A percentile compares a stretch with the other conserved stretches of the same genome.
These are phyloP conservation scores for Drosophila suboccidentalis DNA, from an alignment of 2,888 invertebrate species.

Conservation along the genomic window DNA sequence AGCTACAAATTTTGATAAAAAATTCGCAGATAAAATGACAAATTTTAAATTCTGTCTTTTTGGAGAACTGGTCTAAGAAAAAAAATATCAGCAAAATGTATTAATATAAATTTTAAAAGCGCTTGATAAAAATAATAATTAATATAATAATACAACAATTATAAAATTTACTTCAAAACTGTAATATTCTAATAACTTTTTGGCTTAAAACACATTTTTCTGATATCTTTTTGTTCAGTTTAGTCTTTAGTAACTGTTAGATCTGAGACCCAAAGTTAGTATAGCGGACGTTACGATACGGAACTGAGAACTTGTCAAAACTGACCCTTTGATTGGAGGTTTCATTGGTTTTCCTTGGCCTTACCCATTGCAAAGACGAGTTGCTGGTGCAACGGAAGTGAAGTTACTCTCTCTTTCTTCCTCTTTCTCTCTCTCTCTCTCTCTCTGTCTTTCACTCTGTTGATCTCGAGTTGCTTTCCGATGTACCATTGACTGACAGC, in stretches of 20 bases:
- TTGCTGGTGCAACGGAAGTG: conserved; percentile 48
- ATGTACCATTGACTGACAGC: conserved; percentile 50
- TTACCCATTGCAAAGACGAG: conserved; percentile 5
- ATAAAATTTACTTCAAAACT: too few relatives aligned
- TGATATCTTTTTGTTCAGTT: too few relatives aligned
- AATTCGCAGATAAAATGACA: too few relatives aligned
- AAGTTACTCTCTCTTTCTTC: conserved; percentile 11
- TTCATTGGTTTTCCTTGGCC: conserved; percentile 18
- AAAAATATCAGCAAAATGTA: too few relatives aligned
- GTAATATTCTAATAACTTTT: too few relatives aligned
- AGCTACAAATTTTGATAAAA: too few relatives aligned
- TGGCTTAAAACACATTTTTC: too few relatives aligned
- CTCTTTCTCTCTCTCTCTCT: background rate
- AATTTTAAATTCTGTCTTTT: too few relatives aligned
- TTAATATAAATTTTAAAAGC: too few relatives aligned
- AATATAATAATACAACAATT: too few relatives aligned
- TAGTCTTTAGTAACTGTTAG: background rate
- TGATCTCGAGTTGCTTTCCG: background rate
- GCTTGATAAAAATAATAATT: too few relatives aligned
- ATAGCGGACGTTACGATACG: background rate
- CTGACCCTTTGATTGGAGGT: background rate
- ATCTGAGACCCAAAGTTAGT: background rate
- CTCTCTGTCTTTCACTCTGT: background rate
- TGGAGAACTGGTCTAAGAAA: too few relatives aligned
- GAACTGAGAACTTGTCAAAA: background rate